These are phyloP conservation scores for Gibbula magus DNA, from an alignment of 2,888 invertebrate species.

Conservation along the genomic window DNA sequence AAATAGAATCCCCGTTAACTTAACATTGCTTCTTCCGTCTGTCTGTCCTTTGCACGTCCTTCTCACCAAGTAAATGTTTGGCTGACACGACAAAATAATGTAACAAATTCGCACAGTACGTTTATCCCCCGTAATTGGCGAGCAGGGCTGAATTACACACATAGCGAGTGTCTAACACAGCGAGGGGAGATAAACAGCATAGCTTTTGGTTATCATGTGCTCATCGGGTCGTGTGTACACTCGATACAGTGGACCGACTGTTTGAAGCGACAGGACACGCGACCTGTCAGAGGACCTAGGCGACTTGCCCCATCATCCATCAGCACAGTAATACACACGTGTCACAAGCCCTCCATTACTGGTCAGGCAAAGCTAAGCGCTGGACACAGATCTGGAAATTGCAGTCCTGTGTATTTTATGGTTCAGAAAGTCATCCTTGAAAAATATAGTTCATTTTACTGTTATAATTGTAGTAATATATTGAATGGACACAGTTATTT, in stretches of 20 bases:
- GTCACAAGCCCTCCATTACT: not conserved
- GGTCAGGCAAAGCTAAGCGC: no score
- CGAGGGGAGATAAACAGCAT: not conserved
- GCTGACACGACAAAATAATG: not conserved
- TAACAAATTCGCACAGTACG: not conserved
- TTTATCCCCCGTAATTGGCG: slow-evolving; percentile 3
- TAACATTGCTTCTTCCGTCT: no score
- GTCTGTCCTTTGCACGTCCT: no score
- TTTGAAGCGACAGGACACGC: not conserved
- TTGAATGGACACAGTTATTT: no score
- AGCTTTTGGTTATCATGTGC: not conserved
- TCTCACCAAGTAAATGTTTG: not conserved
- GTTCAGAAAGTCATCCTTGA: no score
- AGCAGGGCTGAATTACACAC: not conserved
- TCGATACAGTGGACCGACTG: not conserved
- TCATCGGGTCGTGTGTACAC: not conserved
- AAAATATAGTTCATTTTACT: no score
- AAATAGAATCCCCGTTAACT: no score
- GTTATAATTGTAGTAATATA: no score
- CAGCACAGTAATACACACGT: not conserved
- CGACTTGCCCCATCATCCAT: not conserved
- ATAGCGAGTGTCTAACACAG: not conserved
- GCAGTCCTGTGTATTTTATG: no score
- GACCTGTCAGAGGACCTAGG: not conserved
- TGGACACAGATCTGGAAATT: no score